phyloP scores from a whole-genome alignment of 2,113 vertebrate species.

The Pollimyrus isidori region DNA sequence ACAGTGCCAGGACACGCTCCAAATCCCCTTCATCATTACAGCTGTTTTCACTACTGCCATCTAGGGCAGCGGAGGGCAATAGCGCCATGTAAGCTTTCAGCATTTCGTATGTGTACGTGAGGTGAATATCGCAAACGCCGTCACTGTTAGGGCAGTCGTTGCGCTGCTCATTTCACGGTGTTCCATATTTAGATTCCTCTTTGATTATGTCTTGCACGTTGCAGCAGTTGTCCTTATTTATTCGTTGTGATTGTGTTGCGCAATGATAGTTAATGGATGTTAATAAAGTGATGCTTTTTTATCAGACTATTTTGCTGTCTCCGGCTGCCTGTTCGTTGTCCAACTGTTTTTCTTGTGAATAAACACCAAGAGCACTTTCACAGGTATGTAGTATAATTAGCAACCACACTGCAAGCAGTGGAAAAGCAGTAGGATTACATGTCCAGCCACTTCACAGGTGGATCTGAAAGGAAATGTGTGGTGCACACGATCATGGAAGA shows the following conservation, averaged over 20 bases:
- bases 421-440: neutral
- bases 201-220: conserved; percentile 42
- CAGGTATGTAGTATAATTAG: neutral
- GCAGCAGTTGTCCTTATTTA: conserved; percentile 55
- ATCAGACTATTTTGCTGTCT: neutral
- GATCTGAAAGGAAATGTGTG: neutral
- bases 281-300: conserved; percentile 12
- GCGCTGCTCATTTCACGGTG: neutral
- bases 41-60: neutral
- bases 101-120: neutral
- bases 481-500: neutral
- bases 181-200: neutral
- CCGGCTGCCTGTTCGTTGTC: neutral
- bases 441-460: neutral
- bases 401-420: neutral
- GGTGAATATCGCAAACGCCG: neutral
- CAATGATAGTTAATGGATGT: neutral
- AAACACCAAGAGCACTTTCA: neutral
- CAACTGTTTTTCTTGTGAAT: neutral
- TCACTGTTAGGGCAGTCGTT: neutral
- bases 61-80: neutral
- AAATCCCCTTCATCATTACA: neutral
- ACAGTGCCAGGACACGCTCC: neutral
- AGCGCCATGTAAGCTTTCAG: neutral
- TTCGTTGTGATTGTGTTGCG: conserved; percentile 35